These are phyloP conservation scores for Bedellia somnulentella DNA, from an alignment of 2,888 invertebrate species.

Conservation along the genomic window DNA sequence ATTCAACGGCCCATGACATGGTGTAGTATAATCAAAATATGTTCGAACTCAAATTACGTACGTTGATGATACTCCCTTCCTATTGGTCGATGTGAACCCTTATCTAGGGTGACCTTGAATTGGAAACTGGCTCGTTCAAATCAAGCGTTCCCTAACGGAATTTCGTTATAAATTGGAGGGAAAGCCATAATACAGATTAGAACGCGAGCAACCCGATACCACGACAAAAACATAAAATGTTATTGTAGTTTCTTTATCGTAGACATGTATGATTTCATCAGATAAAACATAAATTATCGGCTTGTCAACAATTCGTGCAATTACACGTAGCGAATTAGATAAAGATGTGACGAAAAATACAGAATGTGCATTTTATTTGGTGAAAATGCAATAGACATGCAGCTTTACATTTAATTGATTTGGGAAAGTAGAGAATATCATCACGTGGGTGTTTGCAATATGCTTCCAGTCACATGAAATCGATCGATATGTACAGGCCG, in stretches of 20 bases:
- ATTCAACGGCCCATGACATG: not conserved
- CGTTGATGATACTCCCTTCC: conserved; percentile 25
- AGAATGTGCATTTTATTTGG: no score
- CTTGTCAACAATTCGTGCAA: no score
- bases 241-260: not conserved
- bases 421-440: no score
- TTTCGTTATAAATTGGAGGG: no score
- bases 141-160: conserved; percentile 30
- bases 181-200: no score
- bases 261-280: not conserved
- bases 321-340: no score
- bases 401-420: no score
- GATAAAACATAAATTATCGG: not conserved
- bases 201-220: conserved; percentile 3
- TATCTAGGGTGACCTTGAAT: conserved; percentile 37
- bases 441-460: no score
- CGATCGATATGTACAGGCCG: no score
- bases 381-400: no score
- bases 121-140: conserved; percentile 26
- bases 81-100: conserved; percentile 35
- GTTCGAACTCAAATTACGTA: conserved; percentile 21
- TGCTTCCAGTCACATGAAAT: no score
- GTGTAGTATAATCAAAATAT: not conserved
- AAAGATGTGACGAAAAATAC: no score
- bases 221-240: not conserved